A percentile compares a stretch with the other conserved stretches of the same genome.
Evolutionary conservation across 1,140 invertebrate genomes (phyloP).

Genomic region (Drosophila punjabiensis): DNA sequence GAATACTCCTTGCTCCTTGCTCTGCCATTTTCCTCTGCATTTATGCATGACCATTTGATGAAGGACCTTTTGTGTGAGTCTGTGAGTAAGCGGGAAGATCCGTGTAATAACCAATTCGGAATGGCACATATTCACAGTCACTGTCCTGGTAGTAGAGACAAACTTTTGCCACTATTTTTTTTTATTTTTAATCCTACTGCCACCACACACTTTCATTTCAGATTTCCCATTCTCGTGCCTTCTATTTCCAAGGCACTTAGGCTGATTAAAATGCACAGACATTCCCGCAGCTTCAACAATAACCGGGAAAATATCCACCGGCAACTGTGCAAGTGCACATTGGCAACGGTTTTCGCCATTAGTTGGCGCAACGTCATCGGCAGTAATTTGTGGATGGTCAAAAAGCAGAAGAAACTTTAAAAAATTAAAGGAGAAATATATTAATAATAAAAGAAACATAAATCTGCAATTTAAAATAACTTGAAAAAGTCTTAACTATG

Average conservation of each 20-base stretch:
- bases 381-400: constrained; percentile 35
- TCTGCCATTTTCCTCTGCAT: constrained; percentile 26
- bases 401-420: not conserved
- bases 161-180: constrained; percentile 69
- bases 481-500: not conserved
- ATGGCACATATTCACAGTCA: constrained; percentile 55
- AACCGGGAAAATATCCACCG: constrained; percentile 35
- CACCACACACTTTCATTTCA: constrained; percentile 32
- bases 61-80: not conserved
- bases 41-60: constrained; percentile 54
- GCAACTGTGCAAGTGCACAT: constrained; percentile 19
- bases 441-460: not conserved
- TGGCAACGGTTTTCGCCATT: constrained; percentile 53
- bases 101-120: constrained; percentile 76
- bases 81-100: constrained; percentile 28
- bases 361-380: constrained; percentile 39
- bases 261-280: constrained; percentile 81
- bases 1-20: constrained; percentile 1
- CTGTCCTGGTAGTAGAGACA: constrained; percentile 20
- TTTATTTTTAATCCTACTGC: constrained; percentile 59
- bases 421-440: not conserved
- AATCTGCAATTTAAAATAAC: not conserved
- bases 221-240: constrained; percentile 5
- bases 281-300: constrained; percentile 50
- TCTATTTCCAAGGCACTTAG: constrained; percentile 65